phyloP scores from a whole-genome alignment of 2,888 invertebrate species.

The Sycophila texana region DNA sequence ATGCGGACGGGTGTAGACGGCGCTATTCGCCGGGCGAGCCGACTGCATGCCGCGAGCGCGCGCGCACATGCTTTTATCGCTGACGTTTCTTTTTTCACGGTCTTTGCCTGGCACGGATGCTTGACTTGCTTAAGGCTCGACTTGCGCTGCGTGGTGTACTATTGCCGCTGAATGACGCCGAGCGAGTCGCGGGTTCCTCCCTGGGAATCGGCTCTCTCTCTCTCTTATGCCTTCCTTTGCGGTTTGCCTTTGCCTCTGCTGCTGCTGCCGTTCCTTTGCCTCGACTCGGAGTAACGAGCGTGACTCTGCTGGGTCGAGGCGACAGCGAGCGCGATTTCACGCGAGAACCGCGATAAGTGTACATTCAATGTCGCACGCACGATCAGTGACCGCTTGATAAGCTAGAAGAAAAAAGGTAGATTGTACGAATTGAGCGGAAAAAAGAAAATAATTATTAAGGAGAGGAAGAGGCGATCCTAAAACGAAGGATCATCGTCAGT shows the following conservation, averaged over 20 bases:
- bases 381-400: too few relatives aligned
- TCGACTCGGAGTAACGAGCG: slow-evolving; percentile 5
- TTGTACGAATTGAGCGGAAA: too few relatives aligned
- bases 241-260: not conserved
- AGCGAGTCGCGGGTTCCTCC: not conserved
- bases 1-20: too few relatives aligned
- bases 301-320: not conserved
- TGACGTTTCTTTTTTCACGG: slow-evolving; percentile 42
- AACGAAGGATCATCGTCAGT: too few relatives aligned
- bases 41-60: slow-evolving; percentile 18
- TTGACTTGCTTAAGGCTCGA: slow-evolving; percentile 29
- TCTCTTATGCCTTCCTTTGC: too few relatives aligned
- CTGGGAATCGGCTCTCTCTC: not conserved
- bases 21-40: slow-evolving; percentile 34
- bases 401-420: too few relatives aligned
- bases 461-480: too few relatives aligned
- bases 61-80: slow-evolving; percentile 32
- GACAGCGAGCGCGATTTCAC: too few relatives aligned
- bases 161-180: not conserved
- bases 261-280: not conserved
- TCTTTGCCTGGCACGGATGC: slow-evolving; percentile 45
- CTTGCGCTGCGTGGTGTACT: not conserved
- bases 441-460: too few relatives aligned
- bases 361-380: too few relatives aligned
- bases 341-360: too few relatives aligned